Conservation (phyloP, 2,888 invertebrate genomes). For the Microchrysa polita region DNA sequence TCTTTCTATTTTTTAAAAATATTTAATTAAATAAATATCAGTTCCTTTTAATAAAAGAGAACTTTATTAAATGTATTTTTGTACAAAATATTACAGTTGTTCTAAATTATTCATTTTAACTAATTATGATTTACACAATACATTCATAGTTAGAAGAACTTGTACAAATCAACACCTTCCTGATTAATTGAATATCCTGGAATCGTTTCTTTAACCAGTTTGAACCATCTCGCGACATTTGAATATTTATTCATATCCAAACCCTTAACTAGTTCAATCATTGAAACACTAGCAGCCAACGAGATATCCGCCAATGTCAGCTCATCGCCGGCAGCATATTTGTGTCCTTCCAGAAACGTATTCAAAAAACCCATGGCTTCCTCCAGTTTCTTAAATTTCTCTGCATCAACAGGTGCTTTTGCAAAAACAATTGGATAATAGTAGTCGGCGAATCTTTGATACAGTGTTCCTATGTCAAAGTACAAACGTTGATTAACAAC, state of each 20-base stretch:
- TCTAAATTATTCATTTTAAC: too few relatives aligned
- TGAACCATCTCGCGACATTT: slow-evolving; percentile 74
- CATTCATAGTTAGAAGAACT: slow-evolving; percentile 53
- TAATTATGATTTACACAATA: too few relatives aligned
- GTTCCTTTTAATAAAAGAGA: too few relatives aligned
- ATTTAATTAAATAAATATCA: too few relatives aligned
- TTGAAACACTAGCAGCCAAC: slow-evolving; percentile 74
- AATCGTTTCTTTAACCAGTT: slow-evolving; percentile 68
- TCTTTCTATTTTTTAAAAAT: too few relatives aligned
- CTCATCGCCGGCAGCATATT: slow-evolving; percentile 76
- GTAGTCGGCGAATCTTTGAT: slow-evolving; percentile 74
- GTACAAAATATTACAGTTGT: too few relatives aligned
- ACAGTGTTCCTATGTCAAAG: slow-evolving; percentile 82
- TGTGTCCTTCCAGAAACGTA: slow-evolving; percentile 75
- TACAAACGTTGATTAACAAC: slow-evolving; percentile 81
- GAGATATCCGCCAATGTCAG: slow-evolving; percentile 82
- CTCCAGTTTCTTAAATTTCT: slow-evolving; percentile 74
- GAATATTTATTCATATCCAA: slow-evolving; percentile 75
- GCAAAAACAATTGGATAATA: slow-evolving; percentile 74
- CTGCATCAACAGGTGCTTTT: slow-evolving; percentile 72
- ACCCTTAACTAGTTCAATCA: slow-evolving; percentile 72
- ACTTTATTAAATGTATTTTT: too few relatives aligned
- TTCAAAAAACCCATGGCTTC: slow-evolving; percentile 76
- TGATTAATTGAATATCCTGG: slow-evolving; percentile 71
- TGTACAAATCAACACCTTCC: slow-evolving; percentile 69